A percentile compares a stretch with the other conserved stretches of the same genome.
phyloP scores from a whole-genome alignment of 2,113 vertebrate species.

The Anoura caudifer region DNA sequence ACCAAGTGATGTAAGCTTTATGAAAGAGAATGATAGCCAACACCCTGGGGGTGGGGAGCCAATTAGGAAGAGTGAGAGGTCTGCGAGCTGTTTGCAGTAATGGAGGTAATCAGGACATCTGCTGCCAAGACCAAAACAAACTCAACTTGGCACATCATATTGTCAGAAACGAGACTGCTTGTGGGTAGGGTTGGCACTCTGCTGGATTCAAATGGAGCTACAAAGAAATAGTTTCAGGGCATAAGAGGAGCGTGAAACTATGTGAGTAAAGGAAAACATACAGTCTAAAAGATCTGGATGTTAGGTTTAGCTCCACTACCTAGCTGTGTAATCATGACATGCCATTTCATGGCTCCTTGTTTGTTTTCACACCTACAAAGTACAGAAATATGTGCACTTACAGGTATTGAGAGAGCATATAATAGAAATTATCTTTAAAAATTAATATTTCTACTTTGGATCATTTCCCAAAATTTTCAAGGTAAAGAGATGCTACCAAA shows the following conservation, averaged over 20 bases:
- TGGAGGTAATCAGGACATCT: slow-evolving; percentile 4
- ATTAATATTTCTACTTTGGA: not conserved
- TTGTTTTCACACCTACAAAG: not conserved
- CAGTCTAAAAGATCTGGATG: not conserved
- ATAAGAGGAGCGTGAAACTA: not conserved
- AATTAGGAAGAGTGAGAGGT: slow-evolving; percentile 23
- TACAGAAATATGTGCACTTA: not conserved
- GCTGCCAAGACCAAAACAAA: slow-evolving; percentile 24
- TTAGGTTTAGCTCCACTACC: not conserved
- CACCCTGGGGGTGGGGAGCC: not conserved
- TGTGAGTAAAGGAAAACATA: not conserved
- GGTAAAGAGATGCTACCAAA: not conserved
- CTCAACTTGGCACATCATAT: slow-evolving; percentile 20
- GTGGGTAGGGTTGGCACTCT: not conserved
- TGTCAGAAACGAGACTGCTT: not conserved
- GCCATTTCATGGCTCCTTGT: not conserved
- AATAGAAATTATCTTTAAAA: slow-evolving; percentile 18
- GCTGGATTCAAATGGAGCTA: slow-evolving; percentile 27
- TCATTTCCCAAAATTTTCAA: slow-evolving; percentile 16
- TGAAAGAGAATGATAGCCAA: not conserved
- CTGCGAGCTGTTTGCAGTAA: not conserved
- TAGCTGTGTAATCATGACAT: not conserved
- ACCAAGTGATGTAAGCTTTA: slow-evolving; percentile 4
- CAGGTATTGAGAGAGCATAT: not conserved
- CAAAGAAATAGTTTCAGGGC: slow-evolving; percentile 30